Base-by-base conservation (phyloP, 2,113 vertebrate genomes). In the Gadus chalcogrammus region DNA sequence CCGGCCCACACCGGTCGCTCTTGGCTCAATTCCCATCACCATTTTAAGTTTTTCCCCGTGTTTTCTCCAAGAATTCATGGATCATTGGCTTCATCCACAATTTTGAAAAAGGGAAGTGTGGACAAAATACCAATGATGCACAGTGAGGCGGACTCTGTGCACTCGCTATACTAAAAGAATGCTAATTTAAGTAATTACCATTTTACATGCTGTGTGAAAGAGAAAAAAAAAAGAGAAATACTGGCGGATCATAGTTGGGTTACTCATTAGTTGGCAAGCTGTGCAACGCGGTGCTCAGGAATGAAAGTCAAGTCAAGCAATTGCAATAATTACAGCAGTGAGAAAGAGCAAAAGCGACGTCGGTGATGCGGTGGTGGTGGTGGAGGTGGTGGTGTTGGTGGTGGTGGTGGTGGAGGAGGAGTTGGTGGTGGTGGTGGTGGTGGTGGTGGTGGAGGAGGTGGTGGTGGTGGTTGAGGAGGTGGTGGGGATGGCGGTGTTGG, bases 181-280 rank as follows among this genome's bases (percentile, higher is more conserved):
- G 66, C 73, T 81, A 78, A 88, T 88, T 83, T 89, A 84, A 85
- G 91, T 91, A 89, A 92, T 85, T 90, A 84, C 81, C 87, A 88
- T 90, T 84, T 82, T 84, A 84, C 84, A 82, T 84, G 87, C 85
- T 87, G 87, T 79, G 85, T 80, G 84, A 80, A 87, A 79, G 83
- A 89, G 85, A 88, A 87, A 81, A 85, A 83, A 88, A 82, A 82
- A 83, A 80, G 55, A 65, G 64, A 72, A 22, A 27, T 15, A 83
- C 81, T 85, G 82, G 79, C 61, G 68, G 82, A 85, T 88, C 84
- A 84, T 80, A 79, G 82, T 80, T 82, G 52, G 80, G 67, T 79
- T 88, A 82, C 81, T 90, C 84, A 89, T 89, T 92, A 91, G 85
- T 77, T 85, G 81, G 83, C 87, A 84, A 84, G 83, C 84, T 81